Percentiles rank a stretch among this genome's conserved stretches.
phyloP scores from a whole-genome alignment of 1,140 invertebrate species.

The Pachyrhynchus sulphureomaculatus region DNA sequence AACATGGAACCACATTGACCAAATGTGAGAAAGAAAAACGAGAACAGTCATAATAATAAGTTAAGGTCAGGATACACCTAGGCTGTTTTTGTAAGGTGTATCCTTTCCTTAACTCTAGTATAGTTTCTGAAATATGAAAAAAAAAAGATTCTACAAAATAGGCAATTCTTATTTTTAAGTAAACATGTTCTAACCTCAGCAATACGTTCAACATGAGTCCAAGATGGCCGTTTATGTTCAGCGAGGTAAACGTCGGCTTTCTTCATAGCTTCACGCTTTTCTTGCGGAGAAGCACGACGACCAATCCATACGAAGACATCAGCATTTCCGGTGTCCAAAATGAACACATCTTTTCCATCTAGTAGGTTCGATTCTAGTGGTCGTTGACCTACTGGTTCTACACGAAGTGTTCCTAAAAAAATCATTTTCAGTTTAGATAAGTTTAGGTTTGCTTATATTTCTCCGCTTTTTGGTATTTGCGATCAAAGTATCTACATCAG shows the following conservation, averaged over 20 bases:
- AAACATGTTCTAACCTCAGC: slow-evolving; percentile 11
- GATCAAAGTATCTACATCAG: no score
- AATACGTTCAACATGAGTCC: slow-evolving; percentile 64
- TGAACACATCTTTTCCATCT: slow-evolving; percentile 79
- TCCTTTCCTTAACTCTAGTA: no score
- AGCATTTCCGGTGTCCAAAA: slow-evolving; percentile 78
- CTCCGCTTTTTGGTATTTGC: no score
- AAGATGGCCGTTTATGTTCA: slow-evolving; percentile 73
- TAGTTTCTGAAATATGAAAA: no score
- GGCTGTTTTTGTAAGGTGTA: no score
- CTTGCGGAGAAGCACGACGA: slow-evolving; percentile 70
- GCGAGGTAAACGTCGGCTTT: slow-evolving; percentile 72
- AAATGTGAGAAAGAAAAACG: no score
- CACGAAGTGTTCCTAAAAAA: slow-evolving; percentile 59
- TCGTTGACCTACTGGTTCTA: slow-evolving; percentile 64
- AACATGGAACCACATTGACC: no score
- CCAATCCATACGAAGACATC: slow-evolving; percentile 88
- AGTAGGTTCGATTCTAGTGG: slow-evolving; percentile 71
- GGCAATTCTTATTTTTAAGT: no score
- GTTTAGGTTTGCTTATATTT: no score
- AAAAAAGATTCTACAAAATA: no score
- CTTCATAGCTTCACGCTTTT: slow-evolving; percentile 75
- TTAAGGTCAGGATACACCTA: no score
- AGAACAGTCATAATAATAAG: no score
- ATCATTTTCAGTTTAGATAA: background rate